phyloP scores from a whole-genome alignment of 2,888 invertebrate genomes.

The Phoenoteleia sp. region DNA sequence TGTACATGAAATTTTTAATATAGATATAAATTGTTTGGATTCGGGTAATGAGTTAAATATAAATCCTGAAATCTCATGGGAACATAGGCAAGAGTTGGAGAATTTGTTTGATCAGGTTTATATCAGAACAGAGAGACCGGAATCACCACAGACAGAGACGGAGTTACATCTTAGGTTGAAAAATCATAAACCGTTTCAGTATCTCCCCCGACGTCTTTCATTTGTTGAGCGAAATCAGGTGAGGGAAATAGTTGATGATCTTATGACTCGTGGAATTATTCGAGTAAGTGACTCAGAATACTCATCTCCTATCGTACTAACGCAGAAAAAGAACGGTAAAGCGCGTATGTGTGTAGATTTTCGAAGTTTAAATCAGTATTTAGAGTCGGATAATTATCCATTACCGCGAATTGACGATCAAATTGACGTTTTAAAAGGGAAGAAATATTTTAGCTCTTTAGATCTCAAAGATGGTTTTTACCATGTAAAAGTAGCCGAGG shows the following conservation, averaged over 20 bases:
- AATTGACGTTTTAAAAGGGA: constrained; percentile 75
- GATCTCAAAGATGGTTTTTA: constrained; percentile 79
- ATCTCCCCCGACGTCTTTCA: constrained; percentile 58
- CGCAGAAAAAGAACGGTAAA: constrained; percentile 1
- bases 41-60: background rate
- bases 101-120: constrained; percentile 9
- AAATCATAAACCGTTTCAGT: constrained; percentile 59
- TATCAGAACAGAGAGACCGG: constrained; percentile 30
- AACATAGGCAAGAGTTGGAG: background rate
- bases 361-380: constrained; percentile 50
- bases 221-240: constrained; percentile 59
- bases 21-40: background rate
- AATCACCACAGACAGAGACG: constrained; percentile 37
- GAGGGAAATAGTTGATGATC: constrained; percentile 55
- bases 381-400: constrained; percentile 56
- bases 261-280: constrained; percentile 36
- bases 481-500: constrained; percentile 76
- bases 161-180: constrained; percentile 51
- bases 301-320: constrained; percentile 60
- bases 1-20: background rate
- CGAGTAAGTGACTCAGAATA: constrained; percentile 44
- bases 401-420: constrained; percentile 76
- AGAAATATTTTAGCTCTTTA: constrained; percentile 76
- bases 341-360: constrained; percentile 67
- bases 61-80: background rate